Evolutionary conservation across 2,888 invertebrate species (phyloP).

Genomic region (Hipparchia sbordonii): DNA sequence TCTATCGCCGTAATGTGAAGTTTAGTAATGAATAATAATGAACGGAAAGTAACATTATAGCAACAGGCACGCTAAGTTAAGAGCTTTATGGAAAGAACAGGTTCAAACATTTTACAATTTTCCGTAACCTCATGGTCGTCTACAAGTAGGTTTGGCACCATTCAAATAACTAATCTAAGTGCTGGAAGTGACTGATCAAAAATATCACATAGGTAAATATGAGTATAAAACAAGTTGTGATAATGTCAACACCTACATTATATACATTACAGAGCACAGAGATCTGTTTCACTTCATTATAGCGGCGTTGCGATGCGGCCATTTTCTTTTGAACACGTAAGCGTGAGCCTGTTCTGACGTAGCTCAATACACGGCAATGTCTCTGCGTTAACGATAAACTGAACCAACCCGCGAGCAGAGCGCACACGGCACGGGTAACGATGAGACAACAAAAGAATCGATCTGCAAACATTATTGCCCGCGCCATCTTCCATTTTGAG

Average conservation of each 20-base stretch:
- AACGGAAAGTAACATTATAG: too few relatives aligned
- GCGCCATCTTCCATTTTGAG: slow-evolving; percentile 30
- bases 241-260: background rate
- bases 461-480: slow-evolving; percentile 58
- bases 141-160: background rate
- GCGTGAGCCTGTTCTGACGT: slow-evolving; percentile 54
- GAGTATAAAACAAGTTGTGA: background rate
- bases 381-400: slow-evolving; percentile 56
- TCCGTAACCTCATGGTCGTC: background rate
- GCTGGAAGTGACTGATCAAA: too few relatives aligned
- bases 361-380: slow-evolving; percentile 57
- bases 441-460: slow-evolving; percentile 65
- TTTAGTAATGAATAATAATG: too few relatives aligned
- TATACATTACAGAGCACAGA: slow-evolving; percentile 7
- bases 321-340: slow-evolving; percentile 63
- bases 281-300: slow-evolving; percentile 7
- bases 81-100: too few relatives aligned
- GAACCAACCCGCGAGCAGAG: slow-evolving; percentile 42
- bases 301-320: slow-evolving; percentile 48
- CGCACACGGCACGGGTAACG: slow-evolving; percentile 55
- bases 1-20: too few relatives aligned
- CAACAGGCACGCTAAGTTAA: too few relatives aligned
- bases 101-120: too few relatives aligned
- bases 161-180: background rate
- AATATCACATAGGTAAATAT: background rate